Evolutionary conservation across 2,113 vertebrate species (phyloP).

Genomic region (Penelope pileata): DNA sequence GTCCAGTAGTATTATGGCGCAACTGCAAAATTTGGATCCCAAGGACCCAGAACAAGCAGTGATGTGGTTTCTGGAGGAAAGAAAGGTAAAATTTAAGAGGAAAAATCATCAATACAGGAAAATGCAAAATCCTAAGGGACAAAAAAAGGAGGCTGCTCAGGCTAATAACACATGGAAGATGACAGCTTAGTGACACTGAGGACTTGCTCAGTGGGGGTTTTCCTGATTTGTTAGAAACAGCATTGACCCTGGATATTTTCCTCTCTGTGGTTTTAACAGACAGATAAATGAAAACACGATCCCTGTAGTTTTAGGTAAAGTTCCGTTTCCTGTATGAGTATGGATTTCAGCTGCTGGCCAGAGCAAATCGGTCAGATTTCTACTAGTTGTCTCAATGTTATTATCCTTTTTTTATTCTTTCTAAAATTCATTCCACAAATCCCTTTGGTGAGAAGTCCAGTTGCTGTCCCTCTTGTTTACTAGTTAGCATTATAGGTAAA

Average conservation of each 20-base stretch:
- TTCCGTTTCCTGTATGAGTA: background rate
- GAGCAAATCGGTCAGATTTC: background rate
- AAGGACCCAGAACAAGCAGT: rapidly evolving
- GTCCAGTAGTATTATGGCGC: background rate
- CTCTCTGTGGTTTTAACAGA: background rate
- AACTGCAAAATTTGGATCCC: background rate
- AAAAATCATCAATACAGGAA: background rate
- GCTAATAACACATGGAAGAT: background rate
- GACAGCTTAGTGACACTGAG: background rate
- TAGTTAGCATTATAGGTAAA: background rate
- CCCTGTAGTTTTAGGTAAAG: background rate
- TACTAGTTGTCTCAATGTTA: background rate
- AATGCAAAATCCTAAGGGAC: background rate
- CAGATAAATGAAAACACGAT: background rate
- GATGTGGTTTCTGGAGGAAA: background rate
- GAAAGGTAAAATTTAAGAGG: background rate
- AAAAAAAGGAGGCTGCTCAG: background rate
- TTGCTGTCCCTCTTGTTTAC: background rate
- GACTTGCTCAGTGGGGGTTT: background rate
- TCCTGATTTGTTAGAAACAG: background rate
- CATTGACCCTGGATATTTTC: background rate
- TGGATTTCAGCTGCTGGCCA: background rate
- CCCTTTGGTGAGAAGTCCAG: background rate
- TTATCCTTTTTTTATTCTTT: background rate
- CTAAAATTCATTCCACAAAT: background rate